These are phyloP conservation scores for Diachasmimorpha longicaudata DNA, from an alignment of 1,140 invertebrate species.

Conservation along the genomic window DNA sequence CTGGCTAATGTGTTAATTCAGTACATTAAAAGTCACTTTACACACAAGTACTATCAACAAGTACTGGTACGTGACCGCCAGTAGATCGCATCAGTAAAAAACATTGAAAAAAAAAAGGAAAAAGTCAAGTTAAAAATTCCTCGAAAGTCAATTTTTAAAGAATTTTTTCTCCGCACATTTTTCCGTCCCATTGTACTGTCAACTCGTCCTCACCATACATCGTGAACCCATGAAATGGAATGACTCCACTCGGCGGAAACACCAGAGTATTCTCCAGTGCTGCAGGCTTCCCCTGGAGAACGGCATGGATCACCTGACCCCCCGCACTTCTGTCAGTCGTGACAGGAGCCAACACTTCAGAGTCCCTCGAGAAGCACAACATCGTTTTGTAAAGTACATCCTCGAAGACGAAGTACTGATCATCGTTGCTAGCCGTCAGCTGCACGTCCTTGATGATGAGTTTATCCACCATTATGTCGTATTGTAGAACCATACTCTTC, in stretches of 20 bases:
- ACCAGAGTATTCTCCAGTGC: constrained; percentile 73
- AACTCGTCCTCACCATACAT: constrained; percentile 83
- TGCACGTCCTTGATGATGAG: constrained; percentile 96
- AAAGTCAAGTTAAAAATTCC: no score
- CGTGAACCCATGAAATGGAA: constrained; percentile 96
- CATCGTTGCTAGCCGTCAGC: constrained; percentile 94
- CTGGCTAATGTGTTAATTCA: no score
- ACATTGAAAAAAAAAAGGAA: no score
- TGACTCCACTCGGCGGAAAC: constrained; percentile 92
- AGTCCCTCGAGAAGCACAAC: constrained; percentile 91
- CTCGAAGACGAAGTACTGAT: constrained; percentile 98
- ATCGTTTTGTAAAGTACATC: constrained; percentile 94
- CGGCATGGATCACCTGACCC: constrained; percentile 63
- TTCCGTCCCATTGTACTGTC: no score
- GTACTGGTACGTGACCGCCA: no score
- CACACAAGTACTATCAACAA: not conserved
- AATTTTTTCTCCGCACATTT: no score
- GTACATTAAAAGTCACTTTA: no score
- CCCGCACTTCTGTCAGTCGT: constrained; percentile 63
- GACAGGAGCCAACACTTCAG: constrained; percentile 75
- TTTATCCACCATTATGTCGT: constrained; percentile 92
- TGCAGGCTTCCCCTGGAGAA: constrained; percentile 76
- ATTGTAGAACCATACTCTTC: constrained; percentile 82
- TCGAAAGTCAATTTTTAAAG: no score
- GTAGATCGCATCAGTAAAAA: no score